phyloP scores from a whole-genome alignment of 2,113 vertebrate species.

The Nymphicus hollandicus region DNA sequence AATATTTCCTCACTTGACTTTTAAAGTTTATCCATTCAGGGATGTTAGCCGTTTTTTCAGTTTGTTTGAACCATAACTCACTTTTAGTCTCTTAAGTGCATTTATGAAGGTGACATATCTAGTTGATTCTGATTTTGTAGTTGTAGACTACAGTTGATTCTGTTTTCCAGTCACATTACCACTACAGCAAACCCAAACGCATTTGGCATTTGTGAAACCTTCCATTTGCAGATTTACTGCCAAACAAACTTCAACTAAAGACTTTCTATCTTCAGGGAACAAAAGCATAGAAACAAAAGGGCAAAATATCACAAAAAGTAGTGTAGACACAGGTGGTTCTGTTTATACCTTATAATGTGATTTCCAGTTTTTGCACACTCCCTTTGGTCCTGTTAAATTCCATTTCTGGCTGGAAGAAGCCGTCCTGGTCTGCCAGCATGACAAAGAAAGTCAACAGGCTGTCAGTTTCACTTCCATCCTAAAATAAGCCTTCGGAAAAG shows the following conservation, averaged over 20 bases:
- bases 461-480: background rate
- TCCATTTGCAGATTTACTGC: background rate
- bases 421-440: background rate
- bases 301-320: background rate
- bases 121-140: background rate
- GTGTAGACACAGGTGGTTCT: background rate
- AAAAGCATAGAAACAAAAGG: background rate
- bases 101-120: background rate
- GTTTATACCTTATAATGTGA: background rate
- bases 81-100: background rate
- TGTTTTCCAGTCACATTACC: background rate
- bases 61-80: background rate
- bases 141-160: background rate
- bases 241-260: background rate
- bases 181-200: background rate
- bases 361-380: background rate
- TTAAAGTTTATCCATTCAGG: background rate
- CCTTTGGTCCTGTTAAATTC: background rate
- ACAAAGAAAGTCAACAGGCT: constrained; percentile 4
- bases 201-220: background rate
- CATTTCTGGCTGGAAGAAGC: background rate
- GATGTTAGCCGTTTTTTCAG: background rate
- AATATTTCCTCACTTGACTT: background rate
- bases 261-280: background rate
- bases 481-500: background rate